These are phyloP conservation scores for Cydia splendana DNA, from an alignment of 1,140 invertebrate genomes.

Conservation along the genomic window DNA sequence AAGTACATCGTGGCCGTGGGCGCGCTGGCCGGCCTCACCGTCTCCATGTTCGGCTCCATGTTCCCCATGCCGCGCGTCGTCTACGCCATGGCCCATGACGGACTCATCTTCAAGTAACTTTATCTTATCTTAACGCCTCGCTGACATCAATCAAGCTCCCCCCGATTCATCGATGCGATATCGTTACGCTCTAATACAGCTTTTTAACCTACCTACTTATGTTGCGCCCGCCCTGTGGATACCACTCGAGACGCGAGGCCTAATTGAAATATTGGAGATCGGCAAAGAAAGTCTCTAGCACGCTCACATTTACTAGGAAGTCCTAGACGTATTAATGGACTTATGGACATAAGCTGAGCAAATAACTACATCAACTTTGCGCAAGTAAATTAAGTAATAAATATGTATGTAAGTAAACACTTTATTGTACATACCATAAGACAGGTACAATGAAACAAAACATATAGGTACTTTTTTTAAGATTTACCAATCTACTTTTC, in stretches of 20 bases:
- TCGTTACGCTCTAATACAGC: not conserved
- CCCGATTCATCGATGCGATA: not conserved
- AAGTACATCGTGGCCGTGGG: conserved; percentile 95
- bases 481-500: too few relatives aligned
- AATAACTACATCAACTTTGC: too few relatives aligned
- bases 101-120: conserved; percentile 90
- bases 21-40: conserved; percentile 93
- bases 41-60: conserved; percentile 98
- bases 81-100: conserved; percentile 96
- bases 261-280: conserved; percentile 2
- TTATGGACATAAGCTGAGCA: too few relatives aligned
- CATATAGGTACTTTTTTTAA: too few relatives aligned
- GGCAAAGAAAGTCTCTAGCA: not conserved
- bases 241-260: not conserved
- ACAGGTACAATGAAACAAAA: too few relatives aligned
- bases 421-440: too few relatives aligned
- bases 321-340: too few relatives aligned
- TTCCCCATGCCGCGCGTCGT: conserved; percentile 97
- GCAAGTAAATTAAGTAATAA: too few relatives aligned
- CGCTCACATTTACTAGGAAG: too few relatives aligned
- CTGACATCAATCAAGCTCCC: conserved; percentile 3
- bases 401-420: too few relatives aligned
- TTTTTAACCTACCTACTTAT: not conserved
- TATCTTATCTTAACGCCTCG: not conserved
- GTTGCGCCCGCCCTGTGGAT: not conserved